Conservation (phyloP, 2,797 vertebrate species). For the Parambassis ranga region DNA sequence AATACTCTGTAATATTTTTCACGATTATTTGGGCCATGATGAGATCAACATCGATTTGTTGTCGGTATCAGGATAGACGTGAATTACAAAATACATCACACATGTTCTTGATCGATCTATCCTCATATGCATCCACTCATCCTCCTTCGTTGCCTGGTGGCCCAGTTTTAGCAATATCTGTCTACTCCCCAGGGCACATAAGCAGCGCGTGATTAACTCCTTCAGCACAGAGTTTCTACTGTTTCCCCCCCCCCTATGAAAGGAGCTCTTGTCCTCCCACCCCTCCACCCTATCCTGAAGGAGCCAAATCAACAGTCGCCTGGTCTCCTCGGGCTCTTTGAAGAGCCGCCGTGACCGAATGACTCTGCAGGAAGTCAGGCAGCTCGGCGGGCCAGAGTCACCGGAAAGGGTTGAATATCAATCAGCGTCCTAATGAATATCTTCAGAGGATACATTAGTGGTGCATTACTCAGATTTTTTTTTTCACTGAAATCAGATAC, state of each 20-base stretch:
- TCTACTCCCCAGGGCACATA: constrained; percentile 64
- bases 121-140: constrained; percentile 38
- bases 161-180: constrained; percentile 39
- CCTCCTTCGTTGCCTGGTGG: constrained; percentile 40
- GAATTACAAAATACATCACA: background rate
- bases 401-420: constrained; percentile 73
- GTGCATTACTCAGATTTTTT: background rate
- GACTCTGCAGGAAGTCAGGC: constrained; percentile 30
- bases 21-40: no score
- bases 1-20: no score
- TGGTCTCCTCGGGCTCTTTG: constrained; percentile 70
- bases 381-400: constrained; percentile 59
- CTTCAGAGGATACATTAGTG: constrained; percentile 8
- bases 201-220: constrained; percentile 77
- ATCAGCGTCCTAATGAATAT: constrained; percentile 32
- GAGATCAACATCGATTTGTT: background rate
- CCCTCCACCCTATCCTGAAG: constrained; percentile 26
- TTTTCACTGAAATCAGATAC: background rate
- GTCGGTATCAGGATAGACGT: background rate
- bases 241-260: constrained; percentile 75
- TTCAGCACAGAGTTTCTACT: constrained; percentile 78
- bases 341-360: constrained; percentile 60
- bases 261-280: constrained; percentile 76
- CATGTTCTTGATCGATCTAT: constrained; percentile 18
- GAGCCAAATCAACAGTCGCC: constrained; percentile 68